These are phyloP conservation scores for Cephus nigrinus DNA, from an alignment of 2,888 invertebrate genomes.

Conservation along the genomic window DNA sequence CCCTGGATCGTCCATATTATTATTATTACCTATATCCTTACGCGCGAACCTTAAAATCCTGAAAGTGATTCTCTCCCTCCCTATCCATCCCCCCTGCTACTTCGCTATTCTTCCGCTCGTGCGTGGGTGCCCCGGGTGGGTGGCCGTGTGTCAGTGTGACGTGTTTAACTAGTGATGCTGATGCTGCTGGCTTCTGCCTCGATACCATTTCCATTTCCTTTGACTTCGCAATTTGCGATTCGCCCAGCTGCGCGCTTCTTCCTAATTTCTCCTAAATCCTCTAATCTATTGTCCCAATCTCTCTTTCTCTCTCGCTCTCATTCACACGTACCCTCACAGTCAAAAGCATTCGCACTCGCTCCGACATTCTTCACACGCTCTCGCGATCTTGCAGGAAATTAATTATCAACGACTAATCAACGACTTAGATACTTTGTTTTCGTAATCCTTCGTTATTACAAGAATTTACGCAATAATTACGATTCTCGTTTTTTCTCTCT, in stretches of 20 bases:
- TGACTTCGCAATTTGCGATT: no score
- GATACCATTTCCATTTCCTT: no score
- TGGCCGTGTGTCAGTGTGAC: no score
- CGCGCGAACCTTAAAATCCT: neutral
- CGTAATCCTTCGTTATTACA: constrained; percentile 34
- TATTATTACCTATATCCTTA: constrained; percentile 18
- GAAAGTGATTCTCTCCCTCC: constrained; percentile 4
- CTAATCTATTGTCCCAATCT: neutral
- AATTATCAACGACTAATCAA: constrained; percentile 55
- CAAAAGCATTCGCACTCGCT: constrained; percentile 12
- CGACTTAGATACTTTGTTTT: constrained; percentile 49
- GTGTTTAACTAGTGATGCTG: no score
- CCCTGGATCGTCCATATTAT: constrained; percentile 3
- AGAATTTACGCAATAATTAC: constrained; percentile 56
- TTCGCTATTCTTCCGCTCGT: no score
- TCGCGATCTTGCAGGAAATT: constrained; percentile 39
- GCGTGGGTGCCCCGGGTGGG: no score
- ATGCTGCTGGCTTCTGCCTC: no score
- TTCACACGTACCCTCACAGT: neutral
- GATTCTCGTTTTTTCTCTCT: constrained; percentile 36
- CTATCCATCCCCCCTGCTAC: no score
- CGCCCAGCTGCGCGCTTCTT: no score
- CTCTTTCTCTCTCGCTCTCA: constrained; percentile 13
- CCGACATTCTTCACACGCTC: constrained; percentile 5
- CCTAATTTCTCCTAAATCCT: neutral